These are phyloP conservation scores for Notarius quadriscutis DNA, from an alignment of 2,113 vertebrate species.

Conservation along the genomic window DNA sequence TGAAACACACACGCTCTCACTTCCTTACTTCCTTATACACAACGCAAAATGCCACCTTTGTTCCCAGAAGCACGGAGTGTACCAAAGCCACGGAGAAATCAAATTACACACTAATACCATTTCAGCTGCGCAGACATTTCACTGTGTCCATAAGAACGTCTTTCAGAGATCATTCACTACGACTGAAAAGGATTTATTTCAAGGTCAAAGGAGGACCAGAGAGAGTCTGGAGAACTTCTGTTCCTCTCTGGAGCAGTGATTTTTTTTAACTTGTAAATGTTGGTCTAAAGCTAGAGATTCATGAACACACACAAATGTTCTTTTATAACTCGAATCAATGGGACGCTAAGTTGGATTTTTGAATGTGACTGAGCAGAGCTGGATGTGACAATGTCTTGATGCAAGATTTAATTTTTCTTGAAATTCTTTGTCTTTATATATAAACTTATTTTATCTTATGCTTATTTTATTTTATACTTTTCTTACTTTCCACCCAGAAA, in stretches of 20 bases:
- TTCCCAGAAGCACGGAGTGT: constrained; percentile 13
- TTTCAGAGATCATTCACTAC: constrained; percentile 36
- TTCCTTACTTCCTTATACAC: not conserved
- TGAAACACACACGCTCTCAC: not conserved
- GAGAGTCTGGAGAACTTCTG: not conserved
- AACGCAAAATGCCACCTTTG: constrained; percentile 40
- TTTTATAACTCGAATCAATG: not conserved
- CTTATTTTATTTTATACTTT: too few species aligned
- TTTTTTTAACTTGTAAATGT: constrained; percentile 14
- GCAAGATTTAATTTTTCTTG: not conserved
- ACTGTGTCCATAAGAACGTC: not conserved
- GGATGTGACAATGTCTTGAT: not conserved
- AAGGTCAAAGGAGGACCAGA: constrained; percentile 15
- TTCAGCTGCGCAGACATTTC: constrained; percentile 14
- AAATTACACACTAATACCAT: constrained; percentile 19
- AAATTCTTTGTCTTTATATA: too few species aligned
- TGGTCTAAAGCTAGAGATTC: not conserved
- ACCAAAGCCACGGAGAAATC: constrained; percentile 8
- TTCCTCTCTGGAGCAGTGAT: not conserved
- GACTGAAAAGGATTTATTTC: constrained; percentile 1
- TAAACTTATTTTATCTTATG: too few species aligned
- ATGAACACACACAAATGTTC: not conserved
- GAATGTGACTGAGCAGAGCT: not conserved
- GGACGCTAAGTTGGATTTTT: not conserved
- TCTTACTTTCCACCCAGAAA: too few species aligned